Evolutionary conservation across 2,113 vertebrate genomes (phyloP).

Genomic region (Sula dactylatra): DNA sequence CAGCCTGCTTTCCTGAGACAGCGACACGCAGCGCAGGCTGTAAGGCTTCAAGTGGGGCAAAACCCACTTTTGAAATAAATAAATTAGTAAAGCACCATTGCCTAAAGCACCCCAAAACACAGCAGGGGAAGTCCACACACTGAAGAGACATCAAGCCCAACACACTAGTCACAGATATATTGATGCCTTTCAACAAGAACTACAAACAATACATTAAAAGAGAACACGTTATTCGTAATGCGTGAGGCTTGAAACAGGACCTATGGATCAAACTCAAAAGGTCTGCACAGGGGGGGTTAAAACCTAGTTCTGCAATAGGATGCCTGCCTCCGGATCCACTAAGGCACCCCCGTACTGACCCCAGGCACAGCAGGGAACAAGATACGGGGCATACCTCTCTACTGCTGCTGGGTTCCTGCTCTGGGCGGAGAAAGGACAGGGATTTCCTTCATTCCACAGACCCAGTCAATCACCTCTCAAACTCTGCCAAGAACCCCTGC

Average conservation of each 20-base stretch:
- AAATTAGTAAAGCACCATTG: background rate
- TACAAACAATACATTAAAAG: background rate
- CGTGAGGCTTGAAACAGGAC: background rate
- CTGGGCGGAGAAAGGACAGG: background rate
- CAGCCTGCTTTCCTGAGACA: background rate
- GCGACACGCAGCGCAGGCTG: rapidly evolving
- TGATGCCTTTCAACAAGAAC: background rate
- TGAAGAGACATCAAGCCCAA: background rate
- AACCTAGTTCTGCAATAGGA: background rate
- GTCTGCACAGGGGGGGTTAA: background rate
- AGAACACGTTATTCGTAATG: background rate
- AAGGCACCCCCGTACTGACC: rapidly evolving
- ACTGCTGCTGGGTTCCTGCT: background rate
- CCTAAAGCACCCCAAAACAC: background rate
- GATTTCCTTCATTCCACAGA: background rate
- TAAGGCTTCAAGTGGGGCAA: background rate
- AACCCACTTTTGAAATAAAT: background rate
- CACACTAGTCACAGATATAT: background rate
- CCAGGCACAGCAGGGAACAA: background rate
- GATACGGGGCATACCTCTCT: background rate
- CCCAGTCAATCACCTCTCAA: background rate
- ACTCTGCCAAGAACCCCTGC: background rate
- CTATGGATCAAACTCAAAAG: background rate
- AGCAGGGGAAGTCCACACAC: background rate
- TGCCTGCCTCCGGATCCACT: rapidly evolving